Base-by-base conservation (phyloP, 1,140 invertebrate genomes). In the Drosophila fuyamai region DNA sequence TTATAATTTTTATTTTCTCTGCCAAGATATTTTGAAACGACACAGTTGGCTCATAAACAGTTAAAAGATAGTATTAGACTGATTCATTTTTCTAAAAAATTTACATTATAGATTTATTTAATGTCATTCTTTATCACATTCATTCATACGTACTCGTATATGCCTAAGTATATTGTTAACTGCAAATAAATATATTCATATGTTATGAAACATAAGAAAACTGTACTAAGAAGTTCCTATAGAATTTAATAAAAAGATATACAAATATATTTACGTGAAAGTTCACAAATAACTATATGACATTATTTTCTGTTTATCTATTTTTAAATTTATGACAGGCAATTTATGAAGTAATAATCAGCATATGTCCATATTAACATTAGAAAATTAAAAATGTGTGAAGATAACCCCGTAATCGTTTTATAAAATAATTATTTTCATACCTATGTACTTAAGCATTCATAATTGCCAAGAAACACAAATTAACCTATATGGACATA, bases 191-290 rank as follows among this genome's bases (percentile, higher is more conserved):
- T 56, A 57, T 16, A 35, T 14, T 29, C 13, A 65, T 38, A 54
- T 32, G 40, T 46, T 59, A 60, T 13, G 57, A 74, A 56, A 10
- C 50, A 46, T 58, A 83, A 78, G 63, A 68, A 56, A 50, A 74
- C 76, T 62, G 60, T 68, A 77, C 65, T 74, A 72, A 76, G 61
- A 83, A 83, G 81, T 84, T 84, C 81, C 81, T 84, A 84, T 83
- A 84, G 81, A 70, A 71, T 74, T 79, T 50, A 82, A 82, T 55
- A 62, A 23, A 51, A 53, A 32, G 1, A 50, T 10, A 53, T 44
- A 44, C 9, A 63, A 44, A 54, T 61, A 63, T 51, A 75, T 54
- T 56, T 71, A 62, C 48, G 12, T 51, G 16, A 57, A 62, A 51
- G 44, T 29, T 36, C 32, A 54, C 32, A 18, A 62, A 47, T 63